Conservation (phyloP, 2,113 vertebrate species). For the Daubentonia madagascariensis region DNA sequence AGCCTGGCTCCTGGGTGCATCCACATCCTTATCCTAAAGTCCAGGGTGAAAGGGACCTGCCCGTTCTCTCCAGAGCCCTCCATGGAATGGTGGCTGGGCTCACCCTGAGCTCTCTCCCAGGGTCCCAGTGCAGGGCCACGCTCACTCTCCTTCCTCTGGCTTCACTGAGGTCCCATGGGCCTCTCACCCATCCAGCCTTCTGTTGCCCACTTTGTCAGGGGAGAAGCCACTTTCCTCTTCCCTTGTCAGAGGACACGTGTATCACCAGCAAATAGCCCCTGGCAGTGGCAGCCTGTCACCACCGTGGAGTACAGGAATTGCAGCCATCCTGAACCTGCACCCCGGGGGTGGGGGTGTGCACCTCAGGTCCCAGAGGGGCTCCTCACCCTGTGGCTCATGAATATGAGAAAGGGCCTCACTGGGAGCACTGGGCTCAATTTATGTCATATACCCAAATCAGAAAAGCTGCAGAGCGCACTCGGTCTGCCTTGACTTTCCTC, state of each 20-base stretch:
- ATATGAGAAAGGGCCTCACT: not conserved
- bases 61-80: not conserved
- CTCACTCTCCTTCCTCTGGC: not conserved
- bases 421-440: not conserved
- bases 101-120: not conserved
- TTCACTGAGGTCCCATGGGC: not conserved
- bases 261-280: not conserved
- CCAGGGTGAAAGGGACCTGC: not conserved
- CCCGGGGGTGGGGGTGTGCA: not conserved
- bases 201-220: not conserved
- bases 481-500: not conserved
- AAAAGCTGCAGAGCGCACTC: not conserved
- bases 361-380: not conserved
- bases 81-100: accelerated
- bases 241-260: not conserved
- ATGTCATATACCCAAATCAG: not conserved
- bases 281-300: no score
- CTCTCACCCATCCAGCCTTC: not conserved
- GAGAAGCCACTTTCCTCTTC: not conserved
- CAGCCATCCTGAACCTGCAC: not conserved
- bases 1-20: not conserved
- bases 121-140: not conserved
- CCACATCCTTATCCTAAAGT: not conserved
- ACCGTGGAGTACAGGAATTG: not conserved
- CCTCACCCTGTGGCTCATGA: not conserved